Conservation (phyloP, 2,888 invertebrate species). For the Caenorhabditis japonica region DNA sequence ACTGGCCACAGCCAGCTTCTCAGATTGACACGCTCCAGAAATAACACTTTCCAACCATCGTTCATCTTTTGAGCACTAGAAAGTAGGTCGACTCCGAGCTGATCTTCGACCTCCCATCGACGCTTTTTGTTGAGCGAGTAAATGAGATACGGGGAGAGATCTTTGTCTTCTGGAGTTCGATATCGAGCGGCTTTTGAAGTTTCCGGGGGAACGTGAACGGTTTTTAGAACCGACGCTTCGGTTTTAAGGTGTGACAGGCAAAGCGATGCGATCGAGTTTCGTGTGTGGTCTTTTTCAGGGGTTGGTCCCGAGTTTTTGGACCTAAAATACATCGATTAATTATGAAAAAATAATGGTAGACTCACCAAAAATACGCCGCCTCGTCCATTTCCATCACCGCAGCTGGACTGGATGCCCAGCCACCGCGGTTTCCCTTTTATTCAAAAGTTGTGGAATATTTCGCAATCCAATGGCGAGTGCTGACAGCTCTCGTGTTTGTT, state of each 20-base stretch:
- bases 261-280: conserved; percentile 21
- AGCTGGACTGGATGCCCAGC: too few relatives aligned
- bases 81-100: conserved; percentile 23
- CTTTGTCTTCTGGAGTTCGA: conserved; percentile 5
- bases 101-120: conserved; percentile 26
- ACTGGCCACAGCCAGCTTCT: conserved; percentile 11
- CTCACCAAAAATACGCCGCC: conserved; percentile 28
- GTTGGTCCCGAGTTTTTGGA: conserved; percentile 23
- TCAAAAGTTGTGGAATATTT: conserved; percentile 28
- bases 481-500: conserved; percentile 2
- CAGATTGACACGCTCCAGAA: conserved; percentile 31
- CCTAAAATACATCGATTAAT: conserved; percentile 6
- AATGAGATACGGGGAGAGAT: conserved; percentile 13
- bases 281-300: conserved; percentile 13
- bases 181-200: conserved; percentile 4
- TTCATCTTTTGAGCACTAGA: conserved; percentile 13
- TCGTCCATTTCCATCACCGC: too few relatives aligned
- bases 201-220: conserved; percentile 2
- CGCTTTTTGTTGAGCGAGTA: conserved; percentile 36
- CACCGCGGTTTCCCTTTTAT: conserved; percentile 20
- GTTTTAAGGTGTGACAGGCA: conserved; percentile 26
- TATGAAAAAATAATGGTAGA: background rate
- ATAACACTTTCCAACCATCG: conserved; percentile 24
- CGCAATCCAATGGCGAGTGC: conserved; percentile 11
- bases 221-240: conserved; percentile 19